Conservation (phyloP, 2,888 invertebrate species). For the Tiphia femorata region DNA sequence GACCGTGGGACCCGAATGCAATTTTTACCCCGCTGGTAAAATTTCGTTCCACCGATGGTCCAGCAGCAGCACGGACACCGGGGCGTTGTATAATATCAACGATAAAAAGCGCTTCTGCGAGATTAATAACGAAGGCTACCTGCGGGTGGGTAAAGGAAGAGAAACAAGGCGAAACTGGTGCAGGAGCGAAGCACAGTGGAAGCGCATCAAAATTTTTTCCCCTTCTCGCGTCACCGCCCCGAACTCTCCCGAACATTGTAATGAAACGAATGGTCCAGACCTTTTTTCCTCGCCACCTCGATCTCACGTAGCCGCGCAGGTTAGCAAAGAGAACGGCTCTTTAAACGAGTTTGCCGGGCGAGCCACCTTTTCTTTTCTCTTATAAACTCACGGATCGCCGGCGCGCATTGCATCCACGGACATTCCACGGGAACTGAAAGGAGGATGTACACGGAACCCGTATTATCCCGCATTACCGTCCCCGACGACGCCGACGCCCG, state of each 20-base stretch:
- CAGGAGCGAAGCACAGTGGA: not conserved
- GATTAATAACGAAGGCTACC: not conserved
- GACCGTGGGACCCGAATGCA: no score
- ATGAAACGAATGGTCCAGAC: not conserved
- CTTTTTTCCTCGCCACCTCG: not conserved
- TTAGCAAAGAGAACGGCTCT: not conserved
- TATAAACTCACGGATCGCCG: not conserved
- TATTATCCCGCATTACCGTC: slow-evolving; percentile 5
- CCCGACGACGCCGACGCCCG: not conserved
- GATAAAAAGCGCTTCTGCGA: no score
- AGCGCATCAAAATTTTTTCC: not conserved
- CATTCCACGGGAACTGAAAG: not conserved
- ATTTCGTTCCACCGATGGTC: no score
- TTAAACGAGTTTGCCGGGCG: slow-evolving; percentile 7
- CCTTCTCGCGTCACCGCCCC: no score
- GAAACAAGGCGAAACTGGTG: no score
- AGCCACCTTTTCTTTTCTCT: not conserved
- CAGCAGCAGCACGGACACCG: not conserved
- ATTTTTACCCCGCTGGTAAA: no score
- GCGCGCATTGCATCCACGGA: not conserved
- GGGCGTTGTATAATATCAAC: no score
- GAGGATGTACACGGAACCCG: not conserved
- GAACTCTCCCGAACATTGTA: not conserved
- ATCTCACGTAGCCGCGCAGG: not conserved
- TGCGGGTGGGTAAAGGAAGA: not conserved